A percentile compares a stretch with the other conserved stretches of the same genome.
phyloP scores from a whole-genome alignment of 2,888 invertebrate species.

The Drosophila recens region DNA sequence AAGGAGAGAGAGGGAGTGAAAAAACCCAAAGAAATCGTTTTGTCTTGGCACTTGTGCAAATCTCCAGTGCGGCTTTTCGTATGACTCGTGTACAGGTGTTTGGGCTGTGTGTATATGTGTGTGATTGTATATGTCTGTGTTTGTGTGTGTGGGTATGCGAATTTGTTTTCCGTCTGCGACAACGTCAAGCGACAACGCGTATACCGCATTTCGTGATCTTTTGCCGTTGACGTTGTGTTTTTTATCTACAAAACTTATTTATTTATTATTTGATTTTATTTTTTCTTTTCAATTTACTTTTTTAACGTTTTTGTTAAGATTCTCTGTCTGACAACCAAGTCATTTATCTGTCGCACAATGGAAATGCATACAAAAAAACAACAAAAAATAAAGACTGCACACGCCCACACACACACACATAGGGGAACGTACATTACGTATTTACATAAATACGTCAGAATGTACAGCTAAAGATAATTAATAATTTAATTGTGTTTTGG shows the following conservation, averaged over 20 bases:
- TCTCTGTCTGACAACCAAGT: conserved; percentile 53
- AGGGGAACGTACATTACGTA: neutral
- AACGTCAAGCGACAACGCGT: conserved; percentile 53
- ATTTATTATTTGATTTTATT: conserved; percentile 52
- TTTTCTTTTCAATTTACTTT: conserved; percentile 25
- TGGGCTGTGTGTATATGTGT: conserved; percentile 8
- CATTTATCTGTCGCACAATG: conserved; percentile 53
- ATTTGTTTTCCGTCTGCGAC: conserved; percentile 73
- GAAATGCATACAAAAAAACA: conserved; percentile 47
- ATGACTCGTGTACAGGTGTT: conserved; percentile 41
- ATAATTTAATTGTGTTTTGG: conserved; percentile 38
- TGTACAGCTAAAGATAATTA: conserved; percentile 46
- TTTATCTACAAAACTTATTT: conserved; percentile 61
- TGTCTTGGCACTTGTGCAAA: conserved; percentile 76
- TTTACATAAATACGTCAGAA: conserved; percentile 9
- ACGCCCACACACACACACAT: neutral
- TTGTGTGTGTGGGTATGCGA: conserved; percentile 39
- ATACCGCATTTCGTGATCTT: conserved; percentile 77
- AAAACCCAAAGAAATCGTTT: conserved; percentile 30
- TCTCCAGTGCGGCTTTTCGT: conserved; percentile 63
- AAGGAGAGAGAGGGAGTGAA: conserved; percentile 6
- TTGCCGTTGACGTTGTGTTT: conserved; percentile 71
- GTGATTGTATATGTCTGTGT: conserved; percentile 13
- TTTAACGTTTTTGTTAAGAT: conserved; percentile 36
- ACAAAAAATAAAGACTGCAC: neutral